Base-by-base conservation (phyloP, 2,113 vertebrate species). In the Pterocles gutturalis region DNA sequence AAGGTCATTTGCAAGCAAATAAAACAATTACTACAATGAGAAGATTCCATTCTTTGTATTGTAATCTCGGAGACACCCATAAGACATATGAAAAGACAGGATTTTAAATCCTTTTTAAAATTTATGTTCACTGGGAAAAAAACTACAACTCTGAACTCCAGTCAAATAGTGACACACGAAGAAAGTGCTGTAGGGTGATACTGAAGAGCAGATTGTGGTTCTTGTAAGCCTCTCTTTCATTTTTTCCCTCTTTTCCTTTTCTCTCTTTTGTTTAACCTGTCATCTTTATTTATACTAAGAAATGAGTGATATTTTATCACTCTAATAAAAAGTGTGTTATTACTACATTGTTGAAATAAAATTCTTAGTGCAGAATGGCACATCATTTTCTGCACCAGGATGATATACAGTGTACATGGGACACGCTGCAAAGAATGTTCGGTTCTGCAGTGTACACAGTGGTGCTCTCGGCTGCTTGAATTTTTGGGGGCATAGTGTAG, bases 221-320 rank as follows among this genome's bases (percentile, higher is more conserved):
- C 69, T 58, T 72, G 75, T 64, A 80, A 77, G 83, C 18, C 6
- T 31, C 17, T 65, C 78, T 69, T 48, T 36, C 3, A 12, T 46
- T 29, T 53, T n/a, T 38, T 76, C 31, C 3, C 58, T 14, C 9
- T 88, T 88, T 93, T 92, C 33, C 64, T 73, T 60, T 43, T 79
- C 24, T 31, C 31, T 55, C n/a, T 55, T 93, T 92, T 92, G 38
- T 78, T 43, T 79, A 71, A 75, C 33, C 29, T 82, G 76, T 81
- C 80, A 83, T 77, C 66, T 83, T 86, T 95, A 70, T 96, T 94
- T 95, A 75, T 77, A n/a, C 7, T 34, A 54, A 89, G 87, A 96
- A 92, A 92, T 83, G 54, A 87, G 34, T 45, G 86, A 83, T 94
- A 51, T 83, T 96, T 94, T 75, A 91, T 92, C 67, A 46, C 48